Percentiles rank a stretch among this genome's conserved stretches.
phyloP scores from a whole-genome alignment of 2,797 vertebrate species.

The Fundulus diaphanus region DNA sequence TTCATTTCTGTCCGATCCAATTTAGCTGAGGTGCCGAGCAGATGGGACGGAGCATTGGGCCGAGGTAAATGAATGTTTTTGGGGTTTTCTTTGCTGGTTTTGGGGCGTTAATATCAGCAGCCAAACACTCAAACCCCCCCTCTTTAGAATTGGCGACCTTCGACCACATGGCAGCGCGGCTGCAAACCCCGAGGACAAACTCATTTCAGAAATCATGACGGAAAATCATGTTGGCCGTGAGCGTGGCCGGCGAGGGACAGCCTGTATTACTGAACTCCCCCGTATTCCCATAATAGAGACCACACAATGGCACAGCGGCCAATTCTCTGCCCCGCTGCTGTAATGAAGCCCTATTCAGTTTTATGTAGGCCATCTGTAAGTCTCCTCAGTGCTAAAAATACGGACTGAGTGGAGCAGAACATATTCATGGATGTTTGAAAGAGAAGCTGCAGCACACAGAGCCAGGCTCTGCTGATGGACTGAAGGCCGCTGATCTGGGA shows the following conservation, averaged over 20 bases:
- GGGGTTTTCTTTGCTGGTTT: background rate
- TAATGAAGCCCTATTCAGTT: conserved; percentile 76
- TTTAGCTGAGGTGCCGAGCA: conserved; percentile 54
- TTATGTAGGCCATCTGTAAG: conserved; percentile 80
- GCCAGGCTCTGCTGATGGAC: conserved; percentile 56
- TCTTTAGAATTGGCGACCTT: conserved; percentile 50
- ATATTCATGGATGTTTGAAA: conserved; percentile 67
- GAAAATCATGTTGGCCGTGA: conserved; percentile 49
- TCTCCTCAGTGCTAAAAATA: conserved; percentile 80
- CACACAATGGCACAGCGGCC: conserved; percentile 66
- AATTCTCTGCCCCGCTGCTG: conserved; percentile 68
- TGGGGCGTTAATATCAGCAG: conserved; percentile 46
- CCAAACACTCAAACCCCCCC: conserved; percentile 48
- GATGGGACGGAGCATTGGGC: conserved; percentile 41
- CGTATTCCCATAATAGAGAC: conserved; percentile 71
- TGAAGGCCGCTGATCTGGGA: conserved; percentile 47
- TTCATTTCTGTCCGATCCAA: conserved; percentile 46
- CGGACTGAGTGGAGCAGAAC: conserved; percentile 68
- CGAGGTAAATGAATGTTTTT: conserved; percentile 31
- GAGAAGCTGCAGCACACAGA: conserved; percentile 62
- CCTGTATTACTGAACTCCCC: conserved; percentile 61
- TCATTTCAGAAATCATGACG: conserved; percentile 61
- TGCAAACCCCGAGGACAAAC: conserved; percentile 51
- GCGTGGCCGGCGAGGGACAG: conserved; percentile 28
- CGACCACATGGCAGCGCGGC: conserved; percentile 29